Base-by-base conservation (phyloP, 2,113 vertebrate genomes). In the Nothoprocta pentlandii region DNA sequence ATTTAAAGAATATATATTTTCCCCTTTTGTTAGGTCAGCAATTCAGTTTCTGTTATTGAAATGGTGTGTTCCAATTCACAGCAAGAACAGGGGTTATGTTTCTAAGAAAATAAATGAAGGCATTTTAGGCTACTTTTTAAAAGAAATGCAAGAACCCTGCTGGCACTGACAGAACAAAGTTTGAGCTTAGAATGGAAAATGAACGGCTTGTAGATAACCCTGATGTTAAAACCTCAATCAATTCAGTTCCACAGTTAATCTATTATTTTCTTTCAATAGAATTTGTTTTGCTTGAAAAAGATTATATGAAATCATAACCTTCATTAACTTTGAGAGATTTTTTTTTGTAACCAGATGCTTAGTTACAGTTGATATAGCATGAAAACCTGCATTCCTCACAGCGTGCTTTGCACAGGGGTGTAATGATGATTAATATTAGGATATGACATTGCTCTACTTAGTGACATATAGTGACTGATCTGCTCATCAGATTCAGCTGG, bases 351-450 rank as follows among this genome's bases (percentile, higher is more conserved):
- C 53, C 93, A 97, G 97, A 95, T 96, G 96, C 96, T 96, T 97
- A 61, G 92, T 96, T 91, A 82, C 30, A 94, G 93, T 96, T 96
- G 97, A 97, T 96, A 97, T 92, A 87, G 39, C 87, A 54, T 94
- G 97, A 96, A 96, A 96, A 95, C 94, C 94, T 54, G 53, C 92
- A 67, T 96, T 97, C 96, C 94, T 92, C 53, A 77, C 94, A 95
- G 96, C 96, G 97, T 97, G 95, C 96, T 97, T 97, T 96, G 94
- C 95, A 79, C 94, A 93, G 94, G 97, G 71, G 95, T 95, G 96
- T 80, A 83, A 94, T 36, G 88, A 94, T 94, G 97, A 96, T 95
- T 97, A 96, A 97, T 95, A 98, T 92, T 82, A 90, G 97, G 78
- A 94, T 68, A 51, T 87, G 87, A 54, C 74, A 34, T n/a, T 73